Conservation (phyloP, 64 coral and sea anemone genomes). For the Porites lutea region DNA sequence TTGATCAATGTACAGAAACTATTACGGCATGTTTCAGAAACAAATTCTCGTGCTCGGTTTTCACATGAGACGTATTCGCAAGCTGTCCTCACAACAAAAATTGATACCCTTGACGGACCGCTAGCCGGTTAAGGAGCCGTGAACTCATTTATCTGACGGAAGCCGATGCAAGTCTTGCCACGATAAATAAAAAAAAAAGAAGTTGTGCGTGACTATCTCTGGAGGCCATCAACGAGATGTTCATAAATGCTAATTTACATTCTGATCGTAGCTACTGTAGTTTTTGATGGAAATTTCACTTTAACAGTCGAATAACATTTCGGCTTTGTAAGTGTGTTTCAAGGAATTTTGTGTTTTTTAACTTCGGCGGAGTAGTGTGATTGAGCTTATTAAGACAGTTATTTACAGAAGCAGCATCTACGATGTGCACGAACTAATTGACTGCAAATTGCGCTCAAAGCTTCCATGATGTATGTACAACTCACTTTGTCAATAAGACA, state of each 20-base stretch:
- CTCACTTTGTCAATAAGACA: constrained; percentile 36
- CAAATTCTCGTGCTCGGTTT: background rate
- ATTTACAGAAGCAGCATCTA: background rate
- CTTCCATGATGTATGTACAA: constrained; percentile 13
- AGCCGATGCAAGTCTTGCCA: background rate
- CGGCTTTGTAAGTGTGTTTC: background rate
- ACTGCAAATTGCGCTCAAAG: constrained; percentile 43
- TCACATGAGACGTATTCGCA: no score
- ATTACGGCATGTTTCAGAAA: background rate
- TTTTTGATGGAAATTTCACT: constrained; percentile 9
- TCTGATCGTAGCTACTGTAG: background rate
- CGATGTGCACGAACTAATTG: constrained; percentile 18
- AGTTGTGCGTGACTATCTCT: constrained; percentile 24
- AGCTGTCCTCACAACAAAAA: background rate
- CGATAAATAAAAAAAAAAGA: background rate
- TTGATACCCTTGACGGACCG: background rate
- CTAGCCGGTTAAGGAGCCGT: background rate
- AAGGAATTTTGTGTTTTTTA: background rate
- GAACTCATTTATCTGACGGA: constrained; percentile 28
- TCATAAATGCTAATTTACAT: constrained; percentile 40
- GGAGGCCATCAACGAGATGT: constrained; percentile 6
- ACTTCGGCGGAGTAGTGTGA: background rate
- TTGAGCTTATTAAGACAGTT: background rate
- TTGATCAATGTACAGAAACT: no score
- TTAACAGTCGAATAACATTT: background rate